Conservation (phyloP, 2,113 vertebrate species). For the Agapornis roseicollis region DNA sequence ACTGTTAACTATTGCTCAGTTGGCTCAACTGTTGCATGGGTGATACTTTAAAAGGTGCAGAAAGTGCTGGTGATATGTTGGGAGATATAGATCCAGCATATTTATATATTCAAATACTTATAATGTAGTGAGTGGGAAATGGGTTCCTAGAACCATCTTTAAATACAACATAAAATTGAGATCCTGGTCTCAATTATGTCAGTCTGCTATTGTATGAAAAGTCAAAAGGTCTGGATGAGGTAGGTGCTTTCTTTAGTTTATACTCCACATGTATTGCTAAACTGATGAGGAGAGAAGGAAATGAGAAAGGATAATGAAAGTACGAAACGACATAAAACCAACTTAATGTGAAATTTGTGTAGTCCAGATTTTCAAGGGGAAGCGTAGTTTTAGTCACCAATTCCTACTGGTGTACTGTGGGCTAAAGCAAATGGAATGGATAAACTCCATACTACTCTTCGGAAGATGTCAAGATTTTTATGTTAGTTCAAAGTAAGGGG, state of each 20-base stretch:
- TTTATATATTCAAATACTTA: neutral
- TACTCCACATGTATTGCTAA: rapidly evolving
- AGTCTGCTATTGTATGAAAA: neutral
- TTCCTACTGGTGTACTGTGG: neutral
- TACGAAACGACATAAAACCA: neutral
- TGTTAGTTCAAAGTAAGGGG: constrained; percentile 29
- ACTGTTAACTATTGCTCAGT: neutral
- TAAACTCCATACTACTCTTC: neutral
- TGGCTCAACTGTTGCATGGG: neutral
- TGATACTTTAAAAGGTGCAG: neutral
- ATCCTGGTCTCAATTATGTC: neutral
- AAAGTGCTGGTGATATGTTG: neutral
- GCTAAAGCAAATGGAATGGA: neutral
- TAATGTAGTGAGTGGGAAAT: neutral
- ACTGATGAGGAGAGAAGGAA: neutral
- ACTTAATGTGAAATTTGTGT: neutral
- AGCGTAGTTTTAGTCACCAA: neutral
- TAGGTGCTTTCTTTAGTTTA: neutral
- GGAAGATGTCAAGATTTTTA: constrained; percentile 18
- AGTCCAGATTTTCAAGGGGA: neutral
- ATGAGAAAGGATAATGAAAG: neutral
- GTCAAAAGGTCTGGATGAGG: neutral
- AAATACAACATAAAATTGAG: neutral
- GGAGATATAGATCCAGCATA: neutral
- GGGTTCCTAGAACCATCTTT: neutral